A percentile compares a stretch with the other conserved stretches of the same genome.
These are phyloP conservation scores for Temnopleurus reevesii DNA, from an alignment of 53 echinoderm and acorn worm genomes.

Conservation along the genomic window DNA sequence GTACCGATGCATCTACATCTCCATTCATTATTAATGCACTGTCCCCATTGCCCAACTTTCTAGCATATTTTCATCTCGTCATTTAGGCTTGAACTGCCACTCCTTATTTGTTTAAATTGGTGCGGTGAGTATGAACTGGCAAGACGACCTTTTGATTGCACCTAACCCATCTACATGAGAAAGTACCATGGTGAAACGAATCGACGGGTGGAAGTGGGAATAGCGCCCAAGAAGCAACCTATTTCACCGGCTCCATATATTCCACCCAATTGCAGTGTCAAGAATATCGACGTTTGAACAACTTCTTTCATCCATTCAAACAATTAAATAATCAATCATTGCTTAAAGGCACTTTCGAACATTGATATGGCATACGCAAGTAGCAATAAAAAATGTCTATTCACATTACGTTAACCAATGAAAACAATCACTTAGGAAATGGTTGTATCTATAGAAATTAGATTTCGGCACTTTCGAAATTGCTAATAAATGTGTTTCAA, in stretches of 20 bases:
- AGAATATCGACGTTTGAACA: slow-evolving; percentile 27
- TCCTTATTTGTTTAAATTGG: background rate
- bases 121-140: background rate
- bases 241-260: slow-evolving; percentile 19
- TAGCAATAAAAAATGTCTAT: no score
- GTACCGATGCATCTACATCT: background rate
- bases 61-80: background rate
- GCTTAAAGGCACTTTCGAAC: background rate
- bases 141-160: background rate
- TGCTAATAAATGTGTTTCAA: no score
- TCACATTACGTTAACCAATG: no score
- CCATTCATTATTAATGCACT: background rate
- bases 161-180: background rate
- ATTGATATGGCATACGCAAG: no score
- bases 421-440: no score
- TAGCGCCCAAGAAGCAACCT: background rate
- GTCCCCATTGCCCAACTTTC: slow-evolving; percentile 12
- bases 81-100: background rate
- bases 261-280: slow-evolving; percentile 14
- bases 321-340: slow-evolving; percentile 25
- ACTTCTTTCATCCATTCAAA: slow-evolving; percentile 17
- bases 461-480: no score
- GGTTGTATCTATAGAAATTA: no score
- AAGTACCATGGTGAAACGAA: background rate
- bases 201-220: background rate